These are phyloP conservation scores for Drosophila formosana DNA, from an alignment of 2,888 invertebrate genomes.

Conservation along the genomic window DNA sequence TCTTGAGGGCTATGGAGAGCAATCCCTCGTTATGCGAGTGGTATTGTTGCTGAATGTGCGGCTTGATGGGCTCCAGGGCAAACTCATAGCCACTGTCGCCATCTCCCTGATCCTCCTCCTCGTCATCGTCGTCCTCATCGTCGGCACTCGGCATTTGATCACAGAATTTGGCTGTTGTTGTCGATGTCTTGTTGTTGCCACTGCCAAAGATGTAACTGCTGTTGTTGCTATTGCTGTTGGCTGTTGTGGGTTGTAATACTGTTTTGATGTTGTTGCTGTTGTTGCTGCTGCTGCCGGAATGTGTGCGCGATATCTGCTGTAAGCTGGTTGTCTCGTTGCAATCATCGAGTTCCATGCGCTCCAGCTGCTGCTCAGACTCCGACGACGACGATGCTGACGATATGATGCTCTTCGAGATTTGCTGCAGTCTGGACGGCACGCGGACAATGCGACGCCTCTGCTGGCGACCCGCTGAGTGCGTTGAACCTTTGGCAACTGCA, in stretches of 20 bases:
- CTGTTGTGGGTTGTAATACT: slow-evolving; percentile 70
- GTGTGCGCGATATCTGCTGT: slow-evolving; percentile 33
- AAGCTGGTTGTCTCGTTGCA: slow-evolving; percentile 14
- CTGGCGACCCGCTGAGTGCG: slow-evolving; percentile 47
- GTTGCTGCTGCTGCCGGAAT: slow-evolving; percentile 44
- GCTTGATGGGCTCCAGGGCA: slow-evolving; percentile 39
- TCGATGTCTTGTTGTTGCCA: slow-evolving; percentile 26
- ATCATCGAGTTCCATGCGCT: slow-evolving; percentile 21
- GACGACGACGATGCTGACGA: slow-evolving; percentile 29
- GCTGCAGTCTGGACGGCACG: slow-evolving; percentile 25
- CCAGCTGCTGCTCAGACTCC: slow-evolving; percentile 10
- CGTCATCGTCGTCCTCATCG: slow-evolving; percentile 24
- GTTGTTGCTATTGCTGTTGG: slow-evolving; percentile 43
- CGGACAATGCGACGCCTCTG: slow-evolving; percentile 38
- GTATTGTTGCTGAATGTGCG: slow-evolving; percentile 38
- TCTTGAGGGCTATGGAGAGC: slow-evolving; percentile 88
- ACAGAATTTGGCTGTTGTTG: slow-evolving; percentile 43
- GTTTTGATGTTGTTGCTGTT: slow-evolving; percentile 51
- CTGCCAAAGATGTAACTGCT: slow-evolving; percentile 22
- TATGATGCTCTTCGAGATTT: slow-evolving; percentile 32
- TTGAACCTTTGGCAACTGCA: slow-evolving; percentile 70
- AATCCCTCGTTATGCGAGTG: slow-evolving; percentile 85
- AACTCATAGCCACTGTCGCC: slow-evolving; percentile 59
- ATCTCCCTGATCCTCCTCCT: slow-evolving; percentile 44
- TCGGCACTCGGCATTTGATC: slow-evolving; percentile 33